Evolutionary conservation across 2,888 invertebrate species (phyloP).

Genomic region (Eremobia ochroleuca): DNA sequence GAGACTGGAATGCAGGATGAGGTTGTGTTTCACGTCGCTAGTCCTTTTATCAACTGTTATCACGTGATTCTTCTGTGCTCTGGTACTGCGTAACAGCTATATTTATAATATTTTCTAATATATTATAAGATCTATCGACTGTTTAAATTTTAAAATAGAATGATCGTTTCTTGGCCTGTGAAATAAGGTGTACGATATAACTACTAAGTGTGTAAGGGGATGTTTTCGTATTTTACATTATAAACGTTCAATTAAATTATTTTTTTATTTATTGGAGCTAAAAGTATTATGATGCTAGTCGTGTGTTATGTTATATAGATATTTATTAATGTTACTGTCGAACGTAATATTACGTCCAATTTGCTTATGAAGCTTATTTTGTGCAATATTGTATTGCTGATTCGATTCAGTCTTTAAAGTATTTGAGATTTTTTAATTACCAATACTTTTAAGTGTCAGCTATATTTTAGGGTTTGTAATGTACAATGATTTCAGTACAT

Average conservation of each 20-base stretch:
- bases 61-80: constrained; percentile 5
- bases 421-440: constrained; percentile 59
- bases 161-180: constrained; percentile 86
- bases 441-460: constrained; percentile 52
- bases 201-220: constrained; percentile 73
- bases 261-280: constrained; percentile 74
- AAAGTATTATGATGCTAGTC: constrained; percentile 90
- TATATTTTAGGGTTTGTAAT: constrained; percentile 53
- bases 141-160: constrained; percentile 84
- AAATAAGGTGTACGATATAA: constrained; percentile 68
- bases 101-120: constrained; percentile 43
- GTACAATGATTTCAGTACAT: constrained; percentile 43
- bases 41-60: not conserved
- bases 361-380: constrained; percentile 82
- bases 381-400: constrained; percentile 77
- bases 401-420: constrained; percentile 58
- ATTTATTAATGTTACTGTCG: constrained; percentile 68
- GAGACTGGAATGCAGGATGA: not conserved
- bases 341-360: constrained; percentile 81
- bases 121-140: constrained; percentile 54
- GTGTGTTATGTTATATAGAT: constrained; percentile 75
- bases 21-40: constrained; percentile 2
- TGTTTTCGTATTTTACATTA: constrained; percentile 66
- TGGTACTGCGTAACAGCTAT: constrained; percentile 25
- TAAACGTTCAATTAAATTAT: constrained; percentile 72